Percentiles rank a stretch among this genome's conserved stretches.
Evolutionary conservation across 2,888 invertebrate genomes (phyloP).

Genomic region (Lacanobia wlatinum): DNA sequence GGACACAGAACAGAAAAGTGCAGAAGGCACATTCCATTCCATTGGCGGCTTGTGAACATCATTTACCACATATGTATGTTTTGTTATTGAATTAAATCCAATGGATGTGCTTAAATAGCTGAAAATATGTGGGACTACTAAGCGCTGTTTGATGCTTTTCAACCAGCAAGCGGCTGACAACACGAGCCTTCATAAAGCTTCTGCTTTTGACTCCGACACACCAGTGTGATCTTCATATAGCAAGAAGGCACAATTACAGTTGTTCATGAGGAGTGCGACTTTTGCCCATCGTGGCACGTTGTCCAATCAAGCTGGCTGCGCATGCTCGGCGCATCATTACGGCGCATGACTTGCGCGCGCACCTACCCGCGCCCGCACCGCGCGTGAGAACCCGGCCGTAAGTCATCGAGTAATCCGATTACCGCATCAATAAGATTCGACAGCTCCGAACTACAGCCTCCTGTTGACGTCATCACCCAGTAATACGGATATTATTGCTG

Average conservation of each 20-base stretch:
- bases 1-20: not conserved
- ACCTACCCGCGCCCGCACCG: constrained; percentile 31
- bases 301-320: constrained; percentile 30
- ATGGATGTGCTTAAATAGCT: not conserved
- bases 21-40: constrained; percentile 16
- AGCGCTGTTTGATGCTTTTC: not conserved
- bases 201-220: not conserved
- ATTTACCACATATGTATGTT: not conserved
- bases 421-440: constrained; percentile 61
- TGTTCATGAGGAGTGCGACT: constrained; percentile 7
- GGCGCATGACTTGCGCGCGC: constrained; percentile 75
- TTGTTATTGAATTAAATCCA: not conserved
- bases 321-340: constrained; percentile 68
- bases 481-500: not conserved
- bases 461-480: constrained; percentile 31
- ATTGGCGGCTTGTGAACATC: not conserved
- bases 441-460: constrained; percentile 43
- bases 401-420: constrained; percentile 72
- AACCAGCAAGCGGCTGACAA: too few species aligned
- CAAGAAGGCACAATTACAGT: not conserved
- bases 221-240: not conserved
- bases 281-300: constrained; percentile 4
- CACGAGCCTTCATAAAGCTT: not conserved
- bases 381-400: constrained; percentile 54
- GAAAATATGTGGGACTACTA: not conserved